Conservation (phyloP, 2,888 invertebrate species). For the Drosophila maculinotata region DNA sequence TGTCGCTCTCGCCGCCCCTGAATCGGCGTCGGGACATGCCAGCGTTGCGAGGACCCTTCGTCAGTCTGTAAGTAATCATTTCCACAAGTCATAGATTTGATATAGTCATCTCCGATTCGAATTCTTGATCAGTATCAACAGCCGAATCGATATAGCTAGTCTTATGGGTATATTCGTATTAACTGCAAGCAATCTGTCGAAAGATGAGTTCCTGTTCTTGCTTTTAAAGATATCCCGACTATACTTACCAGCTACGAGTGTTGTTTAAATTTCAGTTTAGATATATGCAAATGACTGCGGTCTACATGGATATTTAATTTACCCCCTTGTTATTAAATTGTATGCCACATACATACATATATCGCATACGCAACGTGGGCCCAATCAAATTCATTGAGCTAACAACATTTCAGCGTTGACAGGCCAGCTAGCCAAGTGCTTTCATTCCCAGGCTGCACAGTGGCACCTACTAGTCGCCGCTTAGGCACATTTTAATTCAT, state of each 20-base stretch:
- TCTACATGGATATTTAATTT: no score
- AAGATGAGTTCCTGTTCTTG: no score
- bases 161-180: no score
- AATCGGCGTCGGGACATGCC: constrained; percentile 85
- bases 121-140: no score
- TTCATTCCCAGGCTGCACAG: constrained; percentile 54
- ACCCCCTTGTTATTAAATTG: no score
- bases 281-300: no score
- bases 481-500: neutral
- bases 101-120: no score
- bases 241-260: no score
- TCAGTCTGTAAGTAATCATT: constrained; percentile 84
- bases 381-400: constrained; percentile 43
- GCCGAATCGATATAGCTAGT: no score
- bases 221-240: no score
- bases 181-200: no score
- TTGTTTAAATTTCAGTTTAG: no score
- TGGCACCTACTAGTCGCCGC: constrained; percentile 7
- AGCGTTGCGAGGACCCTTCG: constrained; percentile 84
- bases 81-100: constrained; percentile 12
- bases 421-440: constrained; percentile 49
- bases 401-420: constrained; percentile 37
- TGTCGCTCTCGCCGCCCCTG: constrained; percentile 85
- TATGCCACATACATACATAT: neutral
- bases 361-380: constrained; percentile 32